A percentile compares a stretch with the other conserved stretches of the same genome.
phyloP scores from a whole-genome alignment of 2,113 vertebrate genomes.

The Furnarius figulus region DNA sequence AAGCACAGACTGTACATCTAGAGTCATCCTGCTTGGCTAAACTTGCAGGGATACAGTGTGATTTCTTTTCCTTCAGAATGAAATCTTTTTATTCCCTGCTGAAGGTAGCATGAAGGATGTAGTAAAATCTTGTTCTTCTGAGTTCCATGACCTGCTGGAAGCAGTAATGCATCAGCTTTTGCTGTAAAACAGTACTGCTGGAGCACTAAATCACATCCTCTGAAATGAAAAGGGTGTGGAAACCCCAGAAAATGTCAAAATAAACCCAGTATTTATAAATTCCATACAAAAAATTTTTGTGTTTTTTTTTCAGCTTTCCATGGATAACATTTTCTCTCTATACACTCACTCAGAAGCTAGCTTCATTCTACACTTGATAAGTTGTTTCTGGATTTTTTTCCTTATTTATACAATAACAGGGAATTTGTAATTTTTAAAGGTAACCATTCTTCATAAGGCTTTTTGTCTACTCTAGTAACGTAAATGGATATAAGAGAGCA shows the following conservation, averaged over 20 bases:
- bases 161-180: neutral
- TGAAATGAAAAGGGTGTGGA: neutral
- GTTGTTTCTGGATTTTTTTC: neutral
- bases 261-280: neutral
- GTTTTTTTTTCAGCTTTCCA: neutral
- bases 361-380: neutral
- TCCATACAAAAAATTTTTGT: neutral
- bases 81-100: neutral
- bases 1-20: neutral
- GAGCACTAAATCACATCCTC: neutral
- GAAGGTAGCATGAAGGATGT: neutral
- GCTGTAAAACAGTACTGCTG: neutral
- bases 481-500: neutral
- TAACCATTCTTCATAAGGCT: neutral
- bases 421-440: neutral
- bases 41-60: neutral
- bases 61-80: neutral
- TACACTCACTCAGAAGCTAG: neutral
- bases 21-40: neutral
- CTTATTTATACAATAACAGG: neutral
- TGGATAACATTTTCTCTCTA: neutral
- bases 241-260: neutral
- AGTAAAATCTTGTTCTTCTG: neutral
- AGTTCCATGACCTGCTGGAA: neutral
- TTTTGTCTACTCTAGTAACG: neutral